Base-by-base conservation (phyloP, 23 tunicate genomes). In the Diplosoma virens region DNA sequence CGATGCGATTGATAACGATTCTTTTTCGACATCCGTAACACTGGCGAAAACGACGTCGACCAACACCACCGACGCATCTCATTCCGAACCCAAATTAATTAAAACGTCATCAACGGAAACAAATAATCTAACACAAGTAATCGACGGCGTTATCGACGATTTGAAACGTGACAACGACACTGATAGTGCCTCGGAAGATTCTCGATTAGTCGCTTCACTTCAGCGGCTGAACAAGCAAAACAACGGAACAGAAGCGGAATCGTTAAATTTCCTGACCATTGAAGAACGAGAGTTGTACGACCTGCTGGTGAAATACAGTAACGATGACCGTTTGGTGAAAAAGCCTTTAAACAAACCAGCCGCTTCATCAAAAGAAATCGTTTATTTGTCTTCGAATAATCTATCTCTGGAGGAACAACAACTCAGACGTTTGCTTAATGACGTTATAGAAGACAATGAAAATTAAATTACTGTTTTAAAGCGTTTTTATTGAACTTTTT, bases 261-360 rank as follows among this genome's bases (percentile, higher is more conserved):
- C 50, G 9, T 9, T 7, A 41, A 41, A 41, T 7, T 14, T 41
- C 50, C 22, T 16, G 25, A 56, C 21, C 6, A 56, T 5, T 16
- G 64, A 56, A 56, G 64, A 56, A 56, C 21, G 24, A 56, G 64
- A 56, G 22, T n/a, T 56, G 5, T 56, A n/a, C 6, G 64, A 56
- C 22, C 64, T 56, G 21, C 5, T 56, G 18, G 64, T 11, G 22
- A 6, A 56, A 6, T 56, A 56, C 22, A 14, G 64, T 6, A n/a
- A 56, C 64, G 64, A 56, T 21, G 20, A 11, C 24, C 18, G 20
- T 23, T 5, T n/a, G 22, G 64, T 16, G 25, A n/a, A 56, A 21
- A n/a, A 56, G 14, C 14, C 50, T 41, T 14, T 14, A 9, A 41
- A 41, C 14, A 14, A 41, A 9, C 11, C 9, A 41, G 14, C 50